These are phyloP conservation scores for Drosophila bipectinata DNA, from an alignment of 1,140 invertebrate species.

Conservation along the genomic window DNA sequence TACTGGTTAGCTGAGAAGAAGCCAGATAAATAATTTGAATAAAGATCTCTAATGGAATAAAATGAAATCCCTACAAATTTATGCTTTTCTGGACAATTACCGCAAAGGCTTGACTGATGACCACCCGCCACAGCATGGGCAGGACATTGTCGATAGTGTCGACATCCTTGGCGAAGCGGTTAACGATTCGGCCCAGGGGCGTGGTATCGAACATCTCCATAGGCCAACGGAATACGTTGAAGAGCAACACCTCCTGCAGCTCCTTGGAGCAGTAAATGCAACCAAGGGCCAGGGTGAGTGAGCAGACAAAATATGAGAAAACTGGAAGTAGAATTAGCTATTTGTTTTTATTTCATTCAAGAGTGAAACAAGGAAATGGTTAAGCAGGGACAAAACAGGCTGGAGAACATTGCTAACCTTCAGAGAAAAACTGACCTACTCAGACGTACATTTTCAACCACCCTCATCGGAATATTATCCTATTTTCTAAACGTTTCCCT, in stretches of 20 bases:
- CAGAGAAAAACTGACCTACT: constrained; percentile 18
- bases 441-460: background rate
- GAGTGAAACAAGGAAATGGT: too few relatives aligned
- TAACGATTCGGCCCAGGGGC: constrained; percentile 90
- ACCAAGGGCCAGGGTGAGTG: constrained; percentile 82
- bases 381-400: constrained; percentile 22
- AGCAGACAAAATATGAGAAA: constrained; percentile 67
- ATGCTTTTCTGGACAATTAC: constrained; percentile 31
- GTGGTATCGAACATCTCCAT: constrained; percentile 92
- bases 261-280: constrained; percentile 71
- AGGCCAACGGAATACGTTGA: constrained; percentile 87
- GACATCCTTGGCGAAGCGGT: constrained; percentile 91
- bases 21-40: too few relatives aligned
- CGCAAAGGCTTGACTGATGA: constrained; percentile 75
- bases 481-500: background rate
- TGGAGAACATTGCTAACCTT: constrained; percentile 4
- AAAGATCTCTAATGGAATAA: background rate
- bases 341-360: background rate
- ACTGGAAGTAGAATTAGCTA: constrained; percentile 69
- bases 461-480: background rate
- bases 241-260: constrained; percentile 87
- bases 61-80: background rate
- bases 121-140: constrained; percentile 83
- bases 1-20: constrained; percentile 40
- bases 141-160: constrained; percentile 87